phyloP scores from a whole-genome alignment of 2,113 vertebrate genomes.

The Sander lucioperca region DNA sequence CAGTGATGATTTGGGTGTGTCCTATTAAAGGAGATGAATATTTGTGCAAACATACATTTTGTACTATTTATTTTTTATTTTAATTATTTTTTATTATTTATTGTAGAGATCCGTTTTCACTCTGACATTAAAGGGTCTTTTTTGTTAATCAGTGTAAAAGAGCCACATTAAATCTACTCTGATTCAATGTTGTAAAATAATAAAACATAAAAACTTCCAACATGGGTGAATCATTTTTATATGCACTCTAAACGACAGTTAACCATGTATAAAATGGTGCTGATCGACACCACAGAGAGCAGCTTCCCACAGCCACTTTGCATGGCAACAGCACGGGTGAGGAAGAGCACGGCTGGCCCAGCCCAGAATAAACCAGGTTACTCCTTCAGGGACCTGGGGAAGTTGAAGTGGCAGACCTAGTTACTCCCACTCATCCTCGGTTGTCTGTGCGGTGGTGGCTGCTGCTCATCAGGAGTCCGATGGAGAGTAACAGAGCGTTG shows the following conservation, averaged over 20 bases:
- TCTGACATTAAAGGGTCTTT: background rate
- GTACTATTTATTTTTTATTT: background rate
- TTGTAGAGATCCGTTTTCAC: too few species aligned
- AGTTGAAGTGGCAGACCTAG: constrained; percentile 73
- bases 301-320: constrained; percentile 21
- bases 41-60: background rate
- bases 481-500: constrained; percentile 39
- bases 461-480: constrained; percentile 49
- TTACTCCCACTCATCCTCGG: constrained; percentile 68
- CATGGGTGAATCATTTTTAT: background rate
- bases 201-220: background rate
- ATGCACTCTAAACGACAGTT: background rate
- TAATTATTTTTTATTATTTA: background rate
- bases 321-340: constrained; percentile 72
- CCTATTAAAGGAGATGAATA: background rate
- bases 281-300: background rate
- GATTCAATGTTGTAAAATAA: background rate
- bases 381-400: constrained; percentile 68
- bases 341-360: constrained; percentile 48
- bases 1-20: background rate
- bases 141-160: background rate
- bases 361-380: constrained; percentile 80
- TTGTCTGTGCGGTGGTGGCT: constrained; percentile 49
- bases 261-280: background rate
- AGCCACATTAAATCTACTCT: background rate